phyloP scores from a whole-genome alignment of 2,113 vertebrate species.

The Phocoena phocoena region DNA sequence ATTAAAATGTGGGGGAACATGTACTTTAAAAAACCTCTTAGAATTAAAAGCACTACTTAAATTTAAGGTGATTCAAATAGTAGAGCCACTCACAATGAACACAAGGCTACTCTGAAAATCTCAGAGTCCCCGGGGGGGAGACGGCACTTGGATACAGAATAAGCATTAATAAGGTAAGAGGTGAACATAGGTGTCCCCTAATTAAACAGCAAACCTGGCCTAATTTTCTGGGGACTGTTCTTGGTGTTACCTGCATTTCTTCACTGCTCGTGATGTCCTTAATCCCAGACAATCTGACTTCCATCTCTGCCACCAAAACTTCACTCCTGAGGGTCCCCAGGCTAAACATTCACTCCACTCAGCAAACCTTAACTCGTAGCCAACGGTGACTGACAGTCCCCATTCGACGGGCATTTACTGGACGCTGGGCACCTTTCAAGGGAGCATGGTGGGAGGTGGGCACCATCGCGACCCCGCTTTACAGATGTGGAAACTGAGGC shows the following conservation, averaged over 20 bases:
- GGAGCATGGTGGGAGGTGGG: neutral
- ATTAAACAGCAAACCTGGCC: neutral
- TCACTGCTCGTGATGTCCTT: neutral
- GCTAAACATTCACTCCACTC: neutral
- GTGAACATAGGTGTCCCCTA: rapidly evolving
- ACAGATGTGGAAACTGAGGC: neutral
- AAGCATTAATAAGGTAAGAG: neutral
- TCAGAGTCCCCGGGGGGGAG: neutral
- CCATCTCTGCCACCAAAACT: neutral
- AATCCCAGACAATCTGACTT: no score
- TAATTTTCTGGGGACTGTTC: neutral
- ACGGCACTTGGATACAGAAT: rapidly evolving
- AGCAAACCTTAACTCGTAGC: neutral
- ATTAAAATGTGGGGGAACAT: neutral
- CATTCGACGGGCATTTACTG: rapidly evolving
- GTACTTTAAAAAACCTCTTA: neutral
- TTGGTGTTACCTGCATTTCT: neutral
- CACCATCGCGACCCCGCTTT: neutral
- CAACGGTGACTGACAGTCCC: neutral
- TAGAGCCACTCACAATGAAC: neutral
- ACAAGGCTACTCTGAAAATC: neutral
- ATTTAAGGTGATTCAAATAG: neutral
- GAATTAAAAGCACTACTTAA: neutral
- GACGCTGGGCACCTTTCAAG: neutral
- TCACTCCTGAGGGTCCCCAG: no score